A percentile compares a stretch with the other conserved stretches of the same genome.
These are phyloP conservation scores for Clepsis dumicolana DNA, from an alignment of 2,888 invertebrate genomes.

Conservation along the genomic window DNA sequence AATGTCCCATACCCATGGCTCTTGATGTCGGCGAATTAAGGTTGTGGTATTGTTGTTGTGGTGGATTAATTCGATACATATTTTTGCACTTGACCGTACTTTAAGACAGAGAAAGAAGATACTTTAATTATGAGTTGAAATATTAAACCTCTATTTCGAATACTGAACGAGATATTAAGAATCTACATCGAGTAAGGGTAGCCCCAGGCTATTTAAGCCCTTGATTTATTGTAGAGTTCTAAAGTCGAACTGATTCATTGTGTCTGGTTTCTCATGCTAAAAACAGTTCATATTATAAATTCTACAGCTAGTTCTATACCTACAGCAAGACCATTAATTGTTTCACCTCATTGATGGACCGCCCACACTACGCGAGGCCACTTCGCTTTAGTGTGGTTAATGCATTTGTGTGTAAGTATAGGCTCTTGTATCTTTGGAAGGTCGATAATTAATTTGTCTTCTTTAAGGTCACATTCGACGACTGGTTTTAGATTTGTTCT, in stretches of 20 bases:
- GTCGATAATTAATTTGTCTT: neutral
- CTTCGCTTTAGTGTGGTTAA: neutral
- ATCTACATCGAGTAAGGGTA: too few species aligned
- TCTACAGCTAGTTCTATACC: neutral
- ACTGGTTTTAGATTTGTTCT: neutral
- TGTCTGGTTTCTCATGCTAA: neutral
- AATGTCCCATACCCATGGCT: too few species aligned
- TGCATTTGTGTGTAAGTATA: neutral
- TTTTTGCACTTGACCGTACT: too few species aligned
- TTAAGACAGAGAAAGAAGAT: too few species aligned
- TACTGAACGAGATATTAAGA: too few species aligned
- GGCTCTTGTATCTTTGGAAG: neutral
- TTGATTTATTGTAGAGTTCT: neutral
- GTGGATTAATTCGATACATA: too few species aligned
- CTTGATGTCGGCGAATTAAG: too few species aligned
- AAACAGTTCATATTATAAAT: slow-evolving; percentile 1
- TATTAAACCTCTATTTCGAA: too few species aligned
- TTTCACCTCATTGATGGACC: neutral
- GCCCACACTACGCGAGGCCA: neutral
- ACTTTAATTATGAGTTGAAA: too few species aligned
- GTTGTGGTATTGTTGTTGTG: too few species aligned
- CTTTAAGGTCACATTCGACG: neutral
- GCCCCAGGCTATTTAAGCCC: too few species aligned
- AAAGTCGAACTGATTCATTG: neutral
- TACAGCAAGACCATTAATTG: slow-evolving; percentile 7